Base-by-base conservation (phyloP, 2,888 invertebrate genomes). In the Dione juno region DNA sequence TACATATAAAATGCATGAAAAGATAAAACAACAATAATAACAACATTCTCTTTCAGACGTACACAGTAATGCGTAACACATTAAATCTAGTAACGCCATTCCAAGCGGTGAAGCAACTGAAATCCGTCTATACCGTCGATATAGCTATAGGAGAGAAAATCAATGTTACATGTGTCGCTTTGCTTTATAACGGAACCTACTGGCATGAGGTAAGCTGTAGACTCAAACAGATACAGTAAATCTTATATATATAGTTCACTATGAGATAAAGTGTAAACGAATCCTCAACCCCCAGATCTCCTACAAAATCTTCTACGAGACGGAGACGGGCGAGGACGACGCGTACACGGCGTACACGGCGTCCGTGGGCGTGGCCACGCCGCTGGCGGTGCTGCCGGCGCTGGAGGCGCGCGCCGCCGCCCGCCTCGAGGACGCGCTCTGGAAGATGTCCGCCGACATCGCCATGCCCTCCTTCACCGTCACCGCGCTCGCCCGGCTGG, bases 61-160 rank as follows among this genome's bases (percentile, higher is more conserved):
- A 92, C 53, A 87, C 94, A 67, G 88, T 93, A 45, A 93, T 95
- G 84, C 90, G 86, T 5, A 95, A 95, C 79, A 93, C 94, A 0
- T 77, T 95, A 0, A 91, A 89, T 74, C 76, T 95, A 11, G 89
- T 90, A 16, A 94, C 95, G 0, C 94, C 95, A 0, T 95, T 94
- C 82, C 80, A 81, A 69, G 85, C 86, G 1, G 82, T 93, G 40
- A 86, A 88, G 41, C 93, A 94, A 76, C 78, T 95, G 3, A 91
- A 89, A 75, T 94, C 94, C 0, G 80, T 88, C 1, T 94, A 93
- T 78, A 89, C 92, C 0, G 90, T 94, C 21, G 87, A 91, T 65
- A 85, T 94, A 0, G 79, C 83, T 1, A 77, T 93, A n/a, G 93
- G 91, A 0, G 88, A 90, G 76, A 88, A 84, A 50, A 84, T 89